Base-by-base conservation (phyloP, 2,888 invertebrate genomes). In the Ametastegia equiseti region DNA sequence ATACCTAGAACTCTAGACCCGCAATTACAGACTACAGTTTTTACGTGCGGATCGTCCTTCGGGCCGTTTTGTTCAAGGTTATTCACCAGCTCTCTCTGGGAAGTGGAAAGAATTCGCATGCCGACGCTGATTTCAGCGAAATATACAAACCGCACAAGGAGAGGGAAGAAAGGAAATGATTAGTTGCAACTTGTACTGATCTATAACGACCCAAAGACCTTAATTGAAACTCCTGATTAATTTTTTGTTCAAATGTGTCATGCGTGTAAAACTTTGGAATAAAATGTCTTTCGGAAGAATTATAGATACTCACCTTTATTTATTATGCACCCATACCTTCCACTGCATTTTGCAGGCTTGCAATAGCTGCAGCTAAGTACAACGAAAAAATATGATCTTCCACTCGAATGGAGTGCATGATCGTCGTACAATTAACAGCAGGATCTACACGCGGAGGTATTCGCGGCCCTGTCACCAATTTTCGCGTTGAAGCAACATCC, bases 391-490 rank as follows among this genome's bases (percentile, higher is more conserved):
- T 54, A 54, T 54, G 6, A 54, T 54, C 23, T 54, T 23, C 23
- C 7, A 54, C 2, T n/a, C 19, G 19, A 19, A 33, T 63, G 15
- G 15, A 5, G 2, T 15, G 54, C n/a, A 73, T 54, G 73, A 71
- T 30, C 11, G 30, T 71, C 27, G n/a, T 71, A 67, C 4, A 67
- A 67, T 67, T 67, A 67, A 7, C 65, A 27, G 45, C 80, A 80
- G 80, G 80, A 80, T 42, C 57, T 73, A 80, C 57, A 80, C 27
- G 57, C 54, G 23, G 9, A 57, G 60, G 23, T 13, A 80, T 33
- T 27, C 45, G 73, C 57, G 80, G 67, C 80, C 80, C 80, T 80
- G 80, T 80, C 80, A 80, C 80, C 80, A 27, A 80, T 80, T 80
- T 71, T 27, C 23, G 13, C 54, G 36, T 57, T 75, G 54, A 80